A percentile compares a stretch with the other conserved stretches of the same genome.
Conservation (phyloP, 2,888 invertebrate species). For the Exephanes ischioxanthus region DNA sequence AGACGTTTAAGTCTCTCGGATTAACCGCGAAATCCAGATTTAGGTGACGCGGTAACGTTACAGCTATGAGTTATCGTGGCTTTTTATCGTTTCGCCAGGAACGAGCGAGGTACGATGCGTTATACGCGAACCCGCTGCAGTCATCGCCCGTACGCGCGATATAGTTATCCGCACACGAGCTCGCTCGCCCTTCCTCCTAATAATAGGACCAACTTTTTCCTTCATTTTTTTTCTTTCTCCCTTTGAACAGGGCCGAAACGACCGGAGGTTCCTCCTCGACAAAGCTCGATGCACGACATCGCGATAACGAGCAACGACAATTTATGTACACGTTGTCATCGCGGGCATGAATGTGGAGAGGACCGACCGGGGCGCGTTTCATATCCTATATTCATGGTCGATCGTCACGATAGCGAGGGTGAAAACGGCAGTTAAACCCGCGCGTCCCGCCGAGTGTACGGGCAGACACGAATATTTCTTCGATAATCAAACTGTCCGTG, state of each 20-base stretch:
- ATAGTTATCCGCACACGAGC: constrained; percentile 16
- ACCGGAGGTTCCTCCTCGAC: constrained; percentile 2
- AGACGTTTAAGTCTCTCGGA: constrained; percentile 65
- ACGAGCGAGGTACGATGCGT: neutral
- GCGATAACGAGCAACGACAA: constrained; percentile 58
- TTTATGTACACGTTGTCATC: constrained; percentile 63
- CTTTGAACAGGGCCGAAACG: neutral
- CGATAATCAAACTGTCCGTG: constrained; percentile 61
- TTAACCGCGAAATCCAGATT: constrained; percentile 67
- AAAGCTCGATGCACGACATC: constrained; percentile 48
- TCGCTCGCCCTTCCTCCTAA: constrained; percentile 32
- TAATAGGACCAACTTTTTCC: constrained; percentile 50
- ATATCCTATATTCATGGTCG: constrained; percentile 36
- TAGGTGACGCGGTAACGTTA: constrained; percentile 56
- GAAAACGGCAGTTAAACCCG: constrained; percentile 39
- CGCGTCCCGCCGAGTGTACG: neutral
- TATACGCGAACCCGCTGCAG: neutral
- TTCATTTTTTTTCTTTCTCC: neutral
- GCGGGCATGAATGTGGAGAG: constrained; percentile 33
- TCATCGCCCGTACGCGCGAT: neutral
- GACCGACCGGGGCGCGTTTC: neutral
- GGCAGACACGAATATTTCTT: constrained; percentile 55
- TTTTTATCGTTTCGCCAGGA: constrained; percentile 41
- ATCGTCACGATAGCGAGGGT: constrained; percentile 52
- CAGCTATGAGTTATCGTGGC: constrained; percentile 61